Evolutionary conservation across 1,140 invertebrate species (phyloP).

Genomic region (Megalonaias nervosa): DNA sequence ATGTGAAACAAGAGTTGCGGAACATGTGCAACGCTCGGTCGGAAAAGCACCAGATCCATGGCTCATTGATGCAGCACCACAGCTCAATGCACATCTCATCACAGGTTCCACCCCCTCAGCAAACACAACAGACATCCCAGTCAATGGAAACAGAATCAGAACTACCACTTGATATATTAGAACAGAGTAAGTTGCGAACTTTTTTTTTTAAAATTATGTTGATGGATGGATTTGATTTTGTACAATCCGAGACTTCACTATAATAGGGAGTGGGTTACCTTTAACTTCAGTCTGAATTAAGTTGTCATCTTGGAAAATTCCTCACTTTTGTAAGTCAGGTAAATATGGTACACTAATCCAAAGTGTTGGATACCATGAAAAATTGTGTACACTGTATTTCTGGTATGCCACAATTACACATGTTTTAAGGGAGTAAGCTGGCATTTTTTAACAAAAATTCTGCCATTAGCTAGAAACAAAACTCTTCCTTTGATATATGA

Average conservation of each 20-base stretch:
- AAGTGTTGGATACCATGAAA: not conserved
- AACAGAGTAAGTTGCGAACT: constrained; percentile 55
- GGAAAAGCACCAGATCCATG: constrained; percentile 41
- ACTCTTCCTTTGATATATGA: too few species aligned
- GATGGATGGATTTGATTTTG: not conserved
- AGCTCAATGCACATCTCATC: constrained; percentile 41
- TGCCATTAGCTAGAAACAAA: too few species aligned
- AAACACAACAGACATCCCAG: constrained; percentile 12
- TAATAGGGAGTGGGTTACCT: not conserved
- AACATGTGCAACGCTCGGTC: constrained; percentile 88
- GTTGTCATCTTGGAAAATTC: not conserved
- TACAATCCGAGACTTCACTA: too few species aligned
- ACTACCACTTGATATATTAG: constrained; percentile 61
- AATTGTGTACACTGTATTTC: too few species aligned
- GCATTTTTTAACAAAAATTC: too few species aligned
- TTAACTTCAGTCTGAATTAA: not conserved
- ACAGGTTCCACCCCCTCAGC: constrained; percentile 37
- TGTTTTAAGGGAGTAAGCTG: too few species aligned
- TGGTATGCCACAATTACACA: too few species aligned
- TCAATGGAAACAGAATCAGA: constrained; percentile 52
- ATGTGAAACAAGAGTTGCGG: constrained; percentile 89
- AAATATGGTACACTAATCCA: not conserved
- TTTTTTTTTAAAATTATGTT: not conserved
- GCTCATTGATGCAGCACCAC: constrained; percentile 51
- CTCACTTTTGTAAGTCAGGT: too few species aligned